Percentiles rank a stretch among this genome's conserved stretches.
phyloP scores from a whole-genome alignment of 2,113 vertebrate genomes.

The Marmota flaviventris region DNA sequence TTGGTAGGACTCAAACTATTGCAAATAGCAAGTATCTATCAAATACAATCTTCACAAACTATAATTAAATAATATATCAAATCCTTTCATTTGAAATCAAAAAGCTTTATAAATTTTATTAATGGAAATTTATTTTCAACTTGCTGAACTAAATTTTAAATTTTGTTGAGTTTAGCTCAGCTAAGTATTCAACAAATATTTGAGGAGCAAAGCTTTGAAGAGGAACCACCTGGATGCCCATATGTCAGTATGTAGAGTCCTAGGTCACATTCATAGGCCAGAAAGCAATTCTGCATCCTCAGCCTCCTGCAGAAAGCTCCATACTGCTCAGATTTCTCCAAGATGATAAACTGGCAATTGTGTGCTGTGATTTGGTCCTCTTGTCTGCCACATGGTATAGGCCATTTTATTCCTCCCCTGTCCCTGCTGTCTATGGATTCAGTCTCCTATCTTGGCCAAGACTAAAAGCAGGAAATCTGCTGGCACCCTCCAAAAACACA shows the following conservation, averaged over 20 bases:
- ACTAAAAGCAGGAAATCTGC: conserved; percentile 14
- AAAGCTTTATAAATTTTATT: not conserved
- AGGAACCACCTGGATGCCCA: not conserved
- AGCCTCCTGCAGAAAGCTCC: not conserved
- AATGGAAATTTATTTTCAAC: not conserved
- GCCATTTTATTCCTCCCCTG: not conserved
- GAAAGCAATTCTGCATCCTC: not conserved
- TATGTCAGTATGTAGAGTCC: not conserved
- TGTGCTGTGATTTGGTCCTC: not conserved
- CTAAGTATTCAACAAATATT: conserved; percentile 8
- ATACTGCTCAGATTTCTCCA: not conserved
- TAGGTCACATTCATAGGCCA: not conserved
- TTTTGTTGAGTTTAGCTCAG: not conserved
- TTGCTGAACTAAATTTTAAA: not conserved
- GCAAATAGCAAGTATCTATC: not conserved
- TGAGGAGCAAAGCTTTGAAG: not conserved
- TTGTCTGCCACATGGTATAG: not conserved
- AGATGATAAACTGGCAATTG: not conserved
- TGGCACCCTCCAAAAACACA: not conserved
- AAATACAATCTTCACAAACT: not conserved
- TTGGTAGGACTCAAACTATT: not conserved
- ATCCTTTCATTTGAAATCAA: conserved; percentile 15
- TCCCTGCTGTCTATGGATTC: not conserved
- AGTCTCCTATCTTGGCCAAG: not conserved
- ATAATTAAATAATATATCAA: not conserved